phyloP scores from a whole-genome alignment of 1,140 invertebrate genomes.

The Forficula auricularia region DNA sequence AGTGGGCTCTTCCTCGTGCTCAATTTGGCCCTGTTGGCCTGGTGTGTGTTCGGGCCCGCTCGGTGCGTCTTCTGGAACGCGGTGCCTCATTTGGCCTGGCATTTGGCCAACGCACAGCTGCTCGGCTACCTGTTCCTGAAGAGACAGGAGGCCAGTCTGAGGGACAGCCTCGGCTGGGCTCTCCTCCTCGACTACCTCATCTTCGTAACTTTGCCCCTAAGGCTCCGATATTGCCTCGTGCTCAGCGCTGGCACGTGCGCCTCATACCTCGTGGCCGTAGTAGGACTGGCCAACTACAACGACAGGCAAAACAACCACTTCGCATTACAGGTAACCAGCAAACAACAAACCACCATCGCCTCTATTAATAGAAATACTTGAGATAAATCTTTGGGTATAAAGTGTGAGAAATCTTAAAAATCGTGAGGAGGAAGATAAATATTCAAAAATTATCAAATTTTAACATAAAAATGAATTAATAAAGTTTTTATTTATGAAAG shows the following conservation, averaged over 20 bases:
- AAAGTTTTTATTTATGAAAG: too few species aligned
- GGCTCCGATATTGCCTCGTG: conserved; percentile 40
- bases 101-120: conserved; percentile 39
- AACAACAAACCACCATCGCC: too few species aligned
- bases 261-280: conserved; percentile 37
- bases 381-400: too few species aligned
- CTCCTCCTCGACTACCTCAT: conserved; percentile 67
- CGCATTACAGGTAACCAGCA: too few species aligned
- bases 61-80: conserved; percentile 30
- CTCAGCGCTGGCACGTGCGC: conserved; percentile 38
- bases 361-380: too few species aligned
- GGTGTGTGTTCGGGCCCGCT: conserved; percentile 27
- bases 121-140: conserved; percentile 36
- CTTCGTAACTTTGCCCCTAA: conserved; percentile 63
- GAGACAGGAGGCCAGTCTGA: conserved; percentile 30
- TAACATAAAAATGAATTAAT: too few species aligned
- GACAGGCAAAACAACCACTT: too few species aligned
- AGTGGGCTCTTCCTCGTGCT: conserved; percentile 33
- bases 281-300: too few species aligned
- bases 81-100: conserved; percentile 42
- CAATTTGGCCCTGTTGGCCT: conserved; percentile 32
- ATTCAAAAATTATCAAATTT: too few species aligned
- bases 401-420: too few species aligned
- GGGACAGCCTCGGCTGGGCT: conserved; percentile 54
- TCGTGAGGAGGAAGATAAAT: too few species aligned